Conservation (phyloP, 1,140 invertebrate species). For the Hylyphantes graminicola region DNA sequence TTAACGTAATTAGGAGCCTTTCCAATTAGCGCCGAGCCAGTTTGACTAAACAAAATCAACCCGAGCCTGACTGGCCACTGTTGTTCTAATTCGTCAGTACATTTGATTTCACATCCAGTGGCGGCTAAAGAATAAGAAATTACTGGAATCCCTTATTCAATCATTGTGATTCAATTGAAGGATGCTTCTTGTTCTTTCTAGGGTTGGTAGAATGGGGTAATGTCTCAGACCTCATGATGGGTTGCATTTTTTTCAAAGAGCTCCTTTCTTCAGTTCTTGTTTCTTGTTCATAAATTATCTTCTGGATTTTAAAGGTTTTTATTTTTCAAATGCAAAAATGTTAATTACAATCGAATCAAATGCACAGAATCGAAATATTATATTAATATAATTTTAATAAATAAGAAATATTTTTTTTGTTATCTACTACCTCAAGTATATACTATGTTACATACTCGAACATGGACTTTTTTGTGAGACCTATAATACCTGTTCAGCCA, state of each 20-base stretch:
- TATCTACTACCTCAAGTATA: too few relatives aligned
- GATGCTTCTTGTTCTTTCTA: background rate
- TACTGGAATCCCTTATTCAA: constrained; percentile 27
- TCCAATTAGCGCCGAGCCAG: constrained; percentile 44
- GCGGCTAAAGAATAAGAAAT: constrained; percentile 4
- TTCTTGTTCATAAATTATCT: too few relatives aligned
- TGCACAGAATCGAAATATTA: too few relatives aligned
- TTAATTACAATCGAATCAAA: too few relatives aligned
- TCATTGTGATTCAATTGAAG: constrained; percentile 38
- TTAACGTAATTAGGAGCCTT: constrained; percentile 49
- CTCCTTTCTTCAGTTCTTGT: too few relatives aligned
- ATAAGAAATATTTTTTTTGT: too few relatives aligned
- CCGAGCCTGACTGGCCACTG: constrained; percentile 1
- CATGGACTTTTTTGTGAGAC: too few relatives aligned
- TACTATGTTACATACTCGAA: too few relatives aligned
- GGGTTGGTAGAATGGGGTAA: background rate
- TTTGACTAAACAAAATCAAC: constrained; percentile 53
- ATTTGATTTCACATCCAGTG: constrained; percentile 4
- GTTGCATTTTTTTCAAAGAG: background rate
- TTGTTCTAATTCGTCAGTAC: constrained; percentile 36
- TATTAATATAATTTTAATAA: too few relatives aligned
- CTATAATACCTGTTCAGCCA: too few relatives aligned
- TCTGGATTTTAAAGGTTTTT: too few relatives aligned
- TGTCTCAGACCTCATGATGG: background rate
- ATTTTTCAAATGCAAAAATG: too few relatives aligned